These are phyloP conservation scores for Heterotilapia buettikoferi DNA, from an alignment of 2,113 vertebrate genomes.

Conservation along the genomic window DNA sequence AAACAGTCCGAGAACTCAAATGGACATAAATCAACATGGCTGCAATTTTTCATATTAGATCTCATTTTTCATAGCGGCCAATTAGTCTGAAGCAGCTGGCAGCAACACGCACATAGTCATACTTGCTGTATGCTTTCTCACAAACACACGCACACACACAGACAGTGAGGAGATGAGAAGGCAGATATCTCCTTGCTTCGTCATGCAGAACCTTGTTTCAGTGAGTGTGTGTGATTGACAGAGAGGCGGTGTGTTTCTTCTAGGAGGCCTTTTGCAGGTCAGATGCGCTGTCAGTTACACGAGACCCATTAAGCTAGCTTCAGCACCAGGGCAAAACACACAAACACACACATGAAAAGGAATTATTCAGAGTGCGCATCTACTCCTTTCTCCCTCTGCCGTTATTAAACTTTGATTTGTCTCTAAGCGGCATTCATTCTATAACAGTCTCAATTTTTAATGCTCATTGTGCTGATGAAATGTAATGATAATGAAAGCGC, in stretches of 20 bases:
- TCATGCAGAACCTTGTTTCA: not conserved
- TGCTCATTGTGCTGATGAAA: slow-evolving; percentile 58
- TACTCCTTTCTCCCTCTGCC: not conserved
- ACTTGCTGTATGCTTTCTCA: not conserved
- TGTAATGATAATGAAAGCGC: slow-evolving; percentile 41
- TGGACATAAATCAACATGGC: not conserved
- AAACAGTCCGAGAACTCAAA: not conserved
- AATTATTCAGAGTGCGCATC: slow-evolving; percentile 61
- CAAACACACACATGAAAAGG: slow-evolving; percentile 55
- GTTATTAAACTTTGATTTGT: slow-evolving; percentile 67
- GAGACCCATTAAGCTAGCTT: slow-evolving; percentile 1
- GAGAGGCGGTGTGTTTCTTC: not conserved
- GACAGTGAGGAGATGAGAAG: not conserved
- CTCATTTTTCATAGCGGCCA: not conserved
- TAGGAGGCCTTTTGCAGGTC: not conserved
- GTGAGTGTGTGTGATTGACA: not conserved
- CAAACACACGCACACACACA: not conserved
- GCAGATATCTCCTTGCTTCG: slow-evolving; percentile 8
- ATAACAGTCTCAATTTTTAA: slow-evolving; percentile 53
- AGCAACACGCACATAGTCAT: not conserved
- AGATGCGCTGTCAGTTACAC: not conserved
- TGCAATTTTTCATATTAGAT: slow-evolving; percentile 8
- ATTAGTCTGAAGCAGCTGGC: slow-evolving; percentile 9
- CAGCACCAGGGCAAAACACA: not conserved
- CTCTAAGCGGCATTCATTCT: slow-evolving; percentile 39